Percentiles rank a stretch among this genome's conserved stretches.
Conservation (phyloP, 2,113 vertebrate genomes). For the human region DNA sequence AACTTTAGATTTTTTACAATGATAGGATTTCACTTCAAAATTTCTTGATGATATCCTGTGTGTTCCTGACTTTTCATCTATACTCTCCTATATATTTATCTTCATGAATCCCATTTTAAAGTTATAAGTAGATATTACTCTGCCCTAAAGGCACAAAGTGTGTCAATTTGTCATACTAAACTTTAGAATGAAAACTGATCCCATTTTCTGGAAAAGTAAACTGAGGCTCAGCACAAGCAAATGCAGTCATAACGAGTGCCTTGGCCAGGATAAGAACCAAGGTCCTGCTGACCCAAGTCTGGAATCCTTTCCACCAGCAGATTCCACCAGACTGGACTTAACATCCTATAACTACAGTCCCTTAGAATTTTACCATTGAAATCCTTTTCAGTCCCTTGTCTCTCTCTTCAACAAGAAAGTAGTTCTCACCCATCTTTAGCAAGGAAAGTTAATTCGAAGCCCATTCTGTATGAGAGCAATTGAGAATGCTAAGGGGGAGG, state of each 20-base stretch:
- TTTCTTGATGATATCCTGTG: not conserved
- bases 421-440: not conserved
- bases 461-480: not conserved
- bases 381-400: not conserved
- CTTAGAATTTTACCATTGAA: not conserved
- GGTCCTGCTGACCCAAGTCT: not conserved
- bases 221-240: not conserved
- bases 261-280: not conserved
- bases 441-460: not conserved
- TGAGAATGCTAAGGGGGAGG: not conserved
- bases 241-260: not conserved
- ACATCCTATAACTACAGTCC: not conserved
- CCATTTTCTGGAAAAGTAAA: not conserved
- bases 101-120: not conserved
- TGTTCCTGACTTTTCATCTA: not conserved
- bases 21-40: not conserved
- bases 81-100: not conserved
- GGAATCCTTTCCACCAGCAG: not conserved
- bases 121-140: not conserved
- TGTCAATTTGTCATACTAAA: not conserved
- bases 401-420: not conserved
- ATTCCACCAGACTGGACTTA: not conserved
- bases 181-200: not conserved
- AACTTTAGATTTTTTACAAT: not conserved
- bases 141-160: not conserved